Base-by-base conservation (phyloP, 2,113 vertebrate species). In the Sphaerodactylus townsendi region DNA sequence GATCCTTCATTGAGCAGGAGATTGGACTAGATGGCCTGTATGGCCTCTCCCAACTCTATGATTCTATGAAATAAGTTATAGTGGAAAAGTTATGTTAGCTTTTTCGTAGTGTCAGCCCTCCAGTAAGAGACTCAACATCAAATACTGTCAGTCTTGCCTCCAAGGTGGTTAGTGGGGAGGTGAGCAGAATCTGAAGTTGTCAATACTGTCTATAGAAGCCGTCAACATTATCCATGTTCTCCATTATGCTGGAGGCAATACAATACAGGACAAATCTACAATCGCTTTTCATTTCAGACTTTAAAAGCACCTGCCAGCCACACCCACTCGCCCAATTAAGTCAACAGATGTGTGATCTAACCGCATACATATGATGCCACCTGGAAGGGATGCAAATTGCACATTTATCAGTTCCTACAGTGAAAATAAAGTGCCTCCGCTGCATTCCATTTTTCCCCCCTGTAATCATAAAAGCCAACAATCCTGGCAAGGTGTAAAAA, bases 381-480 rank as follows among this genome's bases (percentile, higher is more conserved):
- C 86, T 94, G 89, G 84, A 81, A 92, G 88, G 93, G 83, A 81
- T 56, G 77, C 68, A 90, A 94, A 94, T 86, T 91, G 83, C 62
- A 91, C 70, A 84, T 77, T 50, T 88, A 91, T 89, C 77, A 87
- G 56, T 82, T 90, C 90, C 77, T 81, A 76, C 72, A 93, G 87
- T 91, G 82, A 93, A 92, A 94, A 93, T 91, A 92, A 88, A 92
- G 88, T 86, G 81, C 62, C 84, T 90, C 91, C 74, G 33, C 59
- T 94, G 89, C 90, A 88, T 93, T 77, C 90, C 81, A 91, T 91
- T 66, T 85, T 64, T 87, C 85, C 69, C 46, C 85, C 69, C 46
- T 79, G 71, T 87, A 93, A 88, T 87, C 87, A 89, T 82, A 91
- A 93, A 75, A 88, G 69, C 89, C 86, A 93, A 92, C 68, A 92